A percentile compares a stretch with the other conserved stretches of the same genome.
These are phyloP conservation scores for Cantharis flavilabris DNA, from an alignment of 2,888 invertebrate genomes.

Conservation along the genomic window DNA sequence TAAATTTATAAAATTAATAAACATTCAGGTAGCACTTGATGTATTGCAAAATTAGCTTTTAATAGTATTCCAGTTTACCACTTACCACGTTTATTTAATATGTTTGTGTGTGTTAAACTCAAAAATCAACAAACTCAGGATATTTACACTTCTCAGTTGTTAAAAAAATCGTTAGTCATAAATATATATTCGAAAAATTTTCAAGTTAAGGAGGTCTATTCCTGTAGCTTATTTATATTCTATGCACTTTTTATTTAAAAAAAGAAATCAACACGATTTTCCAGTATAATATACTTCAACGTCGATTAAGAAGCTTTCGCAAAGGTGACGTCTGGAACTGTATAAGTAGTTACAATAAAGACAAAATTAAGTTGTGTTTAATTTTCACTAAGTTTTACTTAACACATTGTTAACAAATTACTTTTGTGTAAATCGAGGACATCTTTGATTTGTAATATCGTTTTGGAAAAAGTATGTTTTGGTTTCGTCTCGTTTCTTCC, in stretches of 20 bases:
- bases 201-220: neutral
- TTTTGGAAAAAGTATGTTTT: neutral
- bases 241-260: neutral
- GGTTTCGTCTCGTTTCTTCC: neutral
- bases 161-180: neutral
- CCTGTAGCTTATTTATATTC: neutral
- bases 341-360: neutral
- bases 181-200: neutral
- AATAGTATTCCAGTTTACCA: neutral
- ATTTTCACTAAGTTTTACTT: slow-evolving; percentile 1
- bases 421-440: slow-evolving; percentile 9
- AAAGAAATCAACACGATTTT: neutral
- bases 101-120: neutral
- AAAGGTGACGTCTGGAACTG: neutral
- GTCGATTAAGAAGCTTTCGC: neutral
- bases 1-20: neutral
- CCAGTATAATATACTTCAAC: neutral
- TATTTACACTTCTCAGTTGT: neutral
- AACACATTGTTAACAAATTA: slow-evolving; percentile 3
- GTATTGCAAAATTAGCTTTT: neutral
- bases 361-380: neutral
- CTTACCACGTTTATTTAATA: neutral
- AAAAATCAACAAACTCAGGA: neutral
- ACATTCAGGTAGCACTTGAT: neutral
- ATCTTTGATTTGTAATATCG: slow-evolving; percentile 6